phyloP scores from a whole-genome alignment of 2,113 vertebrate genomes.

The Amphiprion percula region DNA sequence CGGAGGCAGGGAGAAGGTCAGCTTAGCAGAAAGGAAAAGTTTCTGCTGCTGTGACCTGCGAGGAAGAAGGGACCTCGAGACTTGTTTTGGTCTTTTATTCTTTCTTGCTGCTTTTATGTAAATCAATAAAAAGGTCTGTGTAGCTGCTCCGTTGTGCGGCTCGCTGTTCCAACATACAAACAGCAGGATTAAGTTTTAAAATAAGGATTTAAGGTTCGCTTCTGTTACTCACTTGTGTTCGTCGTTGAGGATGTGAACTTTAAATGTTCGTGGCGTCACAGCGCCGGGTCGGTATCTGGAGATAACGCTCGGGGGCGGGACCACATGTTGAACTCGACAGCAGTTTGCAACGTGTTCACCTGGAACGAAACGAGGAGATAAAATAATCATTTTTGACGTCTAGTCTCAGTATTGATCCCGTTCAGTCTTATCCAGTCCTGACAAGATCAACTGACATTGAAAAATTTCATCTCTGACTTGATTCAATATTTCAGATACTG shows the following conservation, averaged over 20 bases:
- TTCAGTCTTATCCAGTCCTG: background rate
- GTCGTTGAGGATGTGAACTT: conserved; percentile 96
- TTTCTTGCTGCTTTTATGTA: background rate
- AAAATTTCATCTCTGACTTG: too few species aligned
- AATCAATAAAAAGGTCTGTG: background rate
- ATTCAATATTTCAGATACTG: too few species aligned
- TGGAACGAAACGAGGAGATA: conserved; percentile 52
- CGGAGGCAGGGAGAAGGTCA: conserved; percentile 14
- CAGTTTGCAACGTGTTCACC: conserved; percentile 99
- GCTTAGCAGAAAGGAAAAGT: background rate
- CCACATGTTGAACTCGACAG: conserved; percentile 95
- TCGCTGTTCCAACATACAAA: too few species aligned
- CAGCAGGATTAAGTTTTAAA: too few species aligned
- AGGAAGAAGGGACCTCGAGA: background rate
- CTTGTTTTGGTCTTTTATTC: background rate
- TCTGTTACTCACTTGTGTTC: conserved; percentile 92
- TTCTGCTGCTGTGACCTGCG: conserved; percentile 7
- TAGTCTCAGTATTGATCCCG: background rate
- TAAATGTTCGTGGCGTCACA: conserved; percentile 91
- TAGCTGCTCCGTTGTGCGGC: too few species aligned
- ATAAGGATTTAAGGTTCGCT: background rate
- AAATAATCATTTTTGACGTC: background rate
- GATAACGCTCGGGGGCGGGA: conserved; percentile 90
- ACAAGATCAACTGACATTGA: background rate
- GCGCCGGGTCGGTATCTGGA: conserved; percentile 85